phyloP scores from a whole-genome alignment of 2,888 invertebrate genomes.

The Steromphala cineraria region DNA sequence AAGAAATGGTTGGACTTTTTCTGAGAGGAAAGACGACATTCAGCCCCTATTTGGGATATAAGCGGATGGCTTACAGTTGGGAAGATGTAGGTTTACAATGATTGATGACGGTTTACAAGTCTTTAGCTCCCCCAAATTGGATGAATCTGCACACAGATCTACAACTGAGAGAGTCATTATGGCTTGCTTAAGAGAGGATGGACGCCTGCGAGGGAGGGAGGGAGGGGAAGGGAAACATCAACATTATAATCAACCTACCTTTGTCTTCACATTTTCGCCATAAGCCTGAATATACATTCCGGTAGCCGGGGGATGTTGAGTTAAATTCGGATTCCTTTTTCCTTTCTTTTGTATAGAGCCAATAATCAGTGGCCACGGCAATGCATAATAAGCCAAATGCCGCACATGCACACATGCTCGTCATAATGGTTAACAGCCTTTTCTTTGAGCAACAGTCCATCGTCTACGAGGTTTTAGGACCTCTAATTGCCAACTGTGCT shows the following conservation, averaged over 20 bases:
- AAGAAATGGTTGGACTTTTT: constrained; percentile 4
- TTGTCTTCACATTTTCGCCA: constrained; percentile 70
- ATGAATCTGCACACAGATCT: background rate
- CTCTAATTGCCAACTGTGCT: background rate
- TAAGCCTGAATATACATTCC: constrained; percentile 65
- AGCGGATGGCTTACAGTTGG: too few species aligned
- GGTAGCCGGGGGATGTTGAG: constrained; percentile 56
- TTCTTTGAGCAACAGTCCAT: constrained; percentile 73
- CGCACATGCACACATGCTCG: constrained; percentile 73
- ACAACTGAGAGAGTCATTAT: background rate
- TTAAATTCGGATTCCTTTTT: constrained; percentile 51
- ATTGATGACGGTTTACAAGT: background rate
- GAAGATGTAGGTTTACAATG: background rate
- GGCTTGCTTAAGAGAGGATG: background rate
- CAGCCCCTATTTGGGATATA: too few species aligned
- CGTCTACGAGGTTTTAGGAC: constrained; percentile 39
- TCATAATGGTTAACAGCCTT: constrained; percentile 72
- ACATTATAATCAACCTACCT: constrained; percentile 51
- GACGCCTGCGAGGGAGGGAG: background rate
- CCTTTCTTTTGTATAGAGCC: constrained; percentile 71
- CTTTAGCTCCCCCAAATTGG: background rate
- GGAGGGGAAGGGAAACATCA: background rate
- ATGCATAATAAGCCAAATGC: constrained; percentile 74
- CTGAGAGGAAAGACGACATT: background rate
- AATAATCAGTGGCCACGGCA: constrained; percentile 74